Percentiles rank a stretch among this genome's conserved stretches.
These are phyloP conservation scores for Bagarius yarrelli DNA, from an alignment of 2,113 vertebrate species.

Conservation along the genomic window DNA sequence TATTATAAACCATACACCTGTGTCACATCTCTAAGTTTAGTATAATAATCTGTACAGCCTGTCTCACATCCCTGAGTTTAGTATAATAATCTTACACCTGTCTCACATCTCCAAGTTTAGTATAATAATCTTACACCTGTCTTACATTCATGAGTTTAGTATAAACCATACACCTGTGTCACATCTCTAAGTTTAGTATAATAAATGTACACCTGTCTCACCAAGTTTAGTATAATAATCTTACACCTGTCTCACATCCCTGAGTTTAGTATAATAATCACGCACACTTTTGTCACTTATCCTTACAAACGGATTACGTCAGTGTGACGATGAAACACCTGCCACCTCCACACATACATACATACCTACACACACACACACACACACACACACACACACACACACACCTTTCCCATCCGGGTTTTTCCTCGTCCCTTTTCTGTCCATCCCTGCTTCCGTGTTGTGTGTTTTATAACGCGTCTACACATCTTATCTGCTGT, in stretches of 20 bases:
- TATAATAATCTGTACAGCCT: background rate
- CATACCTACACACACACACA: background rate
- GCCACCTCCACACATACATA: background rate
- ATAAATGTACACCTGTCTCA: background rate
- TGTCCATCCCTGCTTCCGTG: conserved; percentile 9
- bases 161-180: background rate
- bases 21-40: background rate
- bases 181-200: background rate
- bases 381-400: conserved; percentile 7
- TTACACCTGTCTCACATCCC: background rate
- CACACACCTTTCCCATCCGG: conserved; percentile 20
- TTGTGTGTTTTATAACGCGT: background rate
- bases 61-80: background rate
- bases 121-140: background rate
- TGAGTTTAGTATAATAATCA: too few relatives aligned
- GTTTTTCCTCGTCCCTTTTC: background rate
- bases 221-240: background rate
- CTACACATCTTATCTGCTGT: background rate
- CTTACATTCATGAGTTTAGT: too few relatives aligned
- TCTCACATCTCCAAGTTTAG: background rate
- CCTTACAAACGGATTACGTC: background rate
- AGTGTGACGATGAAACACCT: background rate
- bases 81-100: background rate
- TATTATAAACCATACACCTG: background rate
- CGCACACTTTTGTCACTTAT: too few relatives aligned